These are phyloP conservation scores for Agrochola macilenta DNA, from an alignment of 2,888 invertebrate genomes.

Conservation along the genomic window DNA sequence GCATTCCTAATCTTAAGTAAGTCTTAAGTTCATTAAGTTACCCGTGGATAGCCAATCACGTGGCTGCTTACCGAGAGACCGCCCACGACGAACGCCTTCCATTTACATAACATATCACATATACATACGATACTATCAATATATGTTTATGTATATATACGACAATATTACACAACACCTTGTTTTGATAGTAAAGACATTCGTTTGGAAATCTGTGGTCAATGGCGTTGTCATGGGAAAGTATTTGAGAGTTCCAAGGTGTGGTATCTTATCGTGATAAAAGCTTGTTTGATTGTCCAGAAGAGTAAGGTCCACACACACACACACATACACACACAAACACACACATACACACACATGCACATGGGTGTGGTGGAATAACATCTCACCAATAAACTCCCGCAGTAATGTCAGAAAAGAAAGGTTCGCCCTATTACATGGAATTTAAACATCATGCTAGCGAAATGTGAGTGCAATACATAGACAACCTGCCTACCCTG, in stretches of 20 bases:
- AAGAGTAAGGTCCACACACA: neutral
- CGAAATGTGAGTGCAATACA: neutral
- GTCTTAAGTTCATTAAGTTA: conserved; percentile 32
- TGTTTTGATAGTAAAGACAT: conserved; percentile 30
- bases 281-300: neutral
- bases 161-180: conserved; percentile 28
- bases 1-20: conserved; percentile 45
- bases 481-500: neutral
- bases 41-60: conserved; percentile 46
- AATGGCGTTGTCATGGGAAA: conserved; percentile 35
- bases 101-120: conserved; percentile 43
- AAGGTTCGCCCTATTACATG: neutral
- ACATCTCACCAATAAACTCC: no score
- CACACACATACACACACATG: no score
- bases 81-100: conserved; percentile 57
- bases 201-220: conserved; percentile 15
- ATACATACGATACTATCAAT: conserved; percentile 28
- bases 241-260: neutral
- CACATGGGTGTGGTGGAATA: neutral
- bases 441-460: neutral
- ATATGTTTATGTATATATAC: conserved; percentile 2
- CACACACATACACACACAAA: no score
- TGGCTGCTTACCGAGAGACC: conserved; percentile 22
- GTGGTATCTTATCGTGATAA: neutral
- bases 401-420: neutral